These are phyloP conservation scores for Atta colombica DNA, from an alignment of 1,140 invertebrate genomes.

Conservation along the genomic window DNA sequence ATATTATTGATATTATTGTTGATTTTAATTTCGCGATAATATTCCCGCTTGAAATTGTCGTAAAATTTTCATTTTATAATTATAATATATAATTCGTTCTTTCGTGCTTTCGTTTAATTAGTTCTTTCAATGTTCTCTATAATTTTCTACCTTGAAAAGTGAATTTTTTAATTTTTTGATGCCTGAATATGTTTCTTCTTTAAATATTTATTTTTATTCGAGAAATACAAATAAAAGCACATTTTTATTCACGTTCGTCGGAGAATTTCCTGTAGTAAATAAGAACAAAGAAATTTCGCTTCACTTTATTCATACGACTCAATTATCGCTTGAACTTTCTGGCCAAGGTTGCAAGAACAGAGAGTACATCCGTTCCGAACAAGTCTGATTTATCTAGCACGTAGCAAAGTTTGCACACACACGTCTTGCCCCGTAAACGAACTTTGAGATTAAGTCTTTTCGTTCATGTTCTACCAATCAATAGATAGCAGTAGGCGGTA, in stretches of 20 bases:
- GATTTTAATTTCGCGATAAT: neutral
- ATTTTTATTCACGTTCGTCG: conserved; percentile 15
- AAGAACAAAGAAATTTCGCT: conserved; percentile 31
- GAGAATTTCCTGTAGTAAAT: conserved; percentile 1
- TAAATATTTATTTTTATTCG: neutral
- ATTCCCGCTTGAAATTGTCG: neutral
- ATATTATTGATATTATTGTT: neutral
- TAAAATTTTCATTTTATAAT: conserved; percentile 17
- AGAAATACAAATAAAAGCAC: neutral
- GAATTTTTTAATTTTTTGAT: neutral
- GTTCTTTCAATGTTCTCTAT: neutral
- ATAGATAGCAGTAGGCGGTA: conserved; percentile 47
- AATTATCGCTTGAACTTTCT: conserved; percentile 58
- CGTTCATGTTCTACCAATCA: conserved; percentile 48
- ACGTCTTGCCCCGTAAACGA: neutral
- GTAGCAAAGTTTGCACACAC: conserved; percentile 42
- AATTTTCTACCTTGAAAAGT: neutral
- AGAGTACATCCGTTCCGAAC: conserved; percentile 13
- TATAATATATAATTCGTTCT: neutral
- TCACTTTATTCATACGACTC: conserved; percentile 46
- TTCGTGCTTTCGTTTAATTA: neutral
- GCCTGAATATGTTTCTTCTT: neutral
- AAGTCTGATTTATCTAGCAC: conserved; percentile 36
- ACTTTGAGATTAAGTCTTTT: conserved; percentile 51
- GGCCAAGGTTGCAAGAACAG: conserved; percentile 53